Base-by-base conservation (phyloP, 2,888 invertebrate genomes). In the Campaea margaritaria region DNA sequence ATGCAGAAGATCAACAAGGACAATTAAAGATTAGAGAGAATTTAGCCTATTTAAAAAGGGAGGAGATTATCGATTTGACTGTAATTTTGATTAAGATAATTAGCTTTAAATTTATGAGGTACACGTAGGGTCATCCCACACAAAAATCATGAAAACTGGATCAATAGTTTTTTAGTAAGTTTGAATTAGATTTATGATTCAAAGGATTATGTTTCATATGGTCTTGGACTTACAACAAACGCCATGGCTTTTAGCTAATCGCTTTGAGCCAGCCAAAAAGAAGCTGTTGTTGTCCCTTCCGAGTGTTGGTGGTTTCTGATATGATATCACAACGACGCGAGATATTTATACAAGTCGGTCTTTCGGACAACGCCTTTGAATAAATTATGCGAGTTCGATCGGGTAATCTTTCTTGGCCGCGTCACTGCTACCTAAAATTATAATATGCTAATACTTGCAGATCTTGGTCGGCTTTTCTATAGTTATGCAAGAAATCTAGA, bases 171-270 rank as follows among this genome's bases (percentile, higher is more conserved):
- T 3, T 21, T 21, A 21, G 21, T 21, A 5, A 21, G 21, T 3
- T 21, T 21, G 3, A 21, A 21, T 21, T 3, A 3, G 2, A 21
- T 21, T 21, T 21, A 3, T 2, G 5, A 21, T 5, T 21, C 21
- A 21, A 21, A 21, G 3, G 5, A 3, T 21, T 3, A 44, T 63
- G 28, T 50, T 38, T 12, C 36, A 39, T 41, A 16, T 27, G 21
- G 16, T 68, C 53, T 68, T 57, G 34, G 73, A 92, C 92, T 92
- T 88, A 92, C 92, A 86, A 89, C 77, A 82, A 88, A 91, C 78
- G 89, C 88, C 91, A 92, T 92, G 91, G 91, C 92, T 91, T 73
- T 82, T 90, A 92, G 92, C 92, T 92, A 92, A 90, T 72, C 92
- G 92, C 91, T 83, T 78, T 71, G 62, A 81, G 90, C 89, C 91